Percentiles rank a stretch among this genome's conserved stretches.
These are phyloP conservation scores for Caenorhabditis afra DNA, from an alignment of 2,888 invertebrate species.

Conservation along the genomic window DNA sequence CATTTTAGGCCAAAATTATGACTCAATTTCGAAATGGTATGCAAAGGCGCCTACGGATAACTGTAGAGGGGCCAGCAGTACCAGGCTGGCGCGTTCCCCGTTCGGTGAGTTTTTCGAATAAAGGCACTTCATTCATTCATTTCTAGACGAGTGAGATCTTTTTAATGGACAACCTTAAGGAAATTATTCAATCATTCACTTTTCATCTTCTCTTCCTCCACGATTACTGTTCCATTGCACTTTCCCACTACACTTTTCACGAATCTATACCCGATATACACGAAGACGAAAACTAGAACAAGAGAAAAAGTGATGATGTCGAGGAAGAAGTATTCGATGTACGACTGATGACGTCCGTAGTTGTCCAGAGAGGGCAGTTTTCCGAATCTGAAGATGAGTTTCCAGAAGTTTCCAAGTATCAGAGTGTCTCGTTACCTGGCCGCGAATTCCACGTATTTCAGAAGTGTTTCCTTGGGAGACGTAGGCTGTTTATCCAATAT, in stretches of 20 bases:
- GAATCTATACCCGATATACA: slow-evolving; percentile 22
- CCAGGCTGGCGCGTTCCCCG: too few species aligned
- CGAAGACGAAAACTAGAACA: not conserved
- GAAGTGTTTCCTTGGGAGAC: slow-evolving; percentile 11
- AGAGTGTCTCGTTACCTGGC: slow-evolving; percentile 7
- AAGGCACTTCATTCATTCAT: too few species aligned
- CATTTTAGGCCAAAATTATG: too few species aligned
- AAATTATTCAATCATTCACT: slow-evolving; percentile 20
- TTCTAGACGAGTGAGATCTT: too few species aligned
- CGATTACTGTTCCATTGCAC: slow-evolving; percentile 12
- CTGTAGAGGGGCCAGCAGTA: too few species aligned
- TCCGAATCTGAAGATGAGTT: not conserved
- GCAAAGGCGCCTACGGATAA: too few species aligned
- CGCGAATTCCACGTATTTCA: slow-evolving; percentile 42
- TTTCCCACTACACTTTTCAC: slow-evolving; percentile 9
- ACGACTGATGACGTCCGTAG: slow-evolving; percentile 38
- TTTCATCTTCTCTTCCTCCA: slow-evolving; percentile 21
- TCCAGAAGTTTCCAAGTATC: slow-evolving; percentile 2
- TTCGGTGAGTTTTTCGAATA: too few species aligned
- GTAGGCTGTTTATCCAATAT: slow-evolving; percentile 27
- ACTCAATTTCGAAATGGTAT: too few species aligned
- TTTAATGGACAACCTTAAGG: too few species aligned
- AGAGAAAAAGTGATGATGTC: slow-evolving; percentile 27
- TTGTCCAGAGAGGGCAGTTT: slow-evolving; percentile 31
- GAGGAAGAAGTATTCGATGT: slow-evolving; percentile 46